A percentile compares a stretch with the other conserved stretches of the same genome.
Conservation (phyloP, 2,797 vertebrate species). For the Acanthis flammea region DNA sequence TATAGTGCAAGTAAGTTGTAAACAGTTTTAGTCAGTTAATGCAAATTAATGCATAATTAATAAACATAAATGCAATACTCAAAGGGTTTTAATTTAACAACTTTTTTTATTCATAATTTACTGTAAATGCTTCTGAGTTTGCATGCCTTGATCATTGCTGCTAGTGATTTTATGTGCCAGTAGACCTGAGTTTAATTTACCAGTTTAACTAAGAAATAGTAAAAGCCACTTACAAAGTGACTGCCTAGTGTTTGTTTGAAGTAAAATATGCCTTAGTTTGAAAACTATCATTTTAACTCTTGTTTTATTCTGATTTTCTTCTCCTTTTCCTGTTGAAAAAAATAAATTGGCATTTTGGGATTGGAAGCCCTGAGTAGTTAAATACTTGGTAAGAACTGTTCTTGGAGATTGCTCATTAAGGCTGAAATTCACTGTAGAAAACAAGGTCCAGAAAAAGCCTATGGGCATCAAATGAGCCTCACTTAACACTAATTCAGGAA, state of each 20-base stretch:
- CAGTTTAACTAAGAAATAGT: conserved; percentile 78
- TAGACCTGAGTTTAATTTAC: conserved; percentile 84
- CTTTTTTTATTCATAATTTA: conserved; percentile 81
- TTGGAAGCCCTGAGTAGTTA: conserved; percentile 83
- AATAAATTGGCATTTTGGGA: conserved; percentile 68
- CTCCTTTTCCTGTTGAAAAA: conserved; percentile 38
- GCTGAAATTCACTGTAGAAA: conserved; percentile 18
- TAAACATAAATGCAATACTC: conserved; percentile 79
- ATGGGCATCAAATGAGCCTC: conserved; percentile 25
- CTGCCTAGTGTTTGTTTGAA: conserved; percentile 76
- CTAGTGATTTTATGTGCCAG: conserved; percentile 88
- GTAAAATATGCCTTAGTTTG: conserved; percentile 71
- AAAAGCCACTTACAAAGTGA: conserved; percentile 87
- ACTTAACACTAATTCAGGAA: conserved; percentile 15
- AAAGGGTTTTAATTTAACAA: conserved; percentile 84
- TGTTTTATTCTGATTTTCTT: conserved; percentile 48
- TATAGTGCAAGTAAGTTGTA: conserved; percentile 65
- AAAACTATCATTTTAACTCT: conserved; percentile 39
- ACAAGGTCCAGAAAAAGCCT: background rate
- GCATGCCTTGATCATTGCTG: conserved; percentile 94
- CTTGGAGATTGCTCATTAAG: conserved; percentile 57
- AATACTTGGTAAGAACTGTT: conserved; percentile 75
- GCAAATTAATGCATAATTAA: conserved; percentile 71
- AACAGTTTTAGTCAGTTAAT: conserved; percentile 70
- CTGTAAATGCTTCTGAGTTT: conserved; percentile 94